A percentile compares a stretch with the other conserved stretches of the same genome.
phyloP scores from a whole-genome alignment of 2,797 vertebrate species.

The Microctenopoma lineatum region DNA sequence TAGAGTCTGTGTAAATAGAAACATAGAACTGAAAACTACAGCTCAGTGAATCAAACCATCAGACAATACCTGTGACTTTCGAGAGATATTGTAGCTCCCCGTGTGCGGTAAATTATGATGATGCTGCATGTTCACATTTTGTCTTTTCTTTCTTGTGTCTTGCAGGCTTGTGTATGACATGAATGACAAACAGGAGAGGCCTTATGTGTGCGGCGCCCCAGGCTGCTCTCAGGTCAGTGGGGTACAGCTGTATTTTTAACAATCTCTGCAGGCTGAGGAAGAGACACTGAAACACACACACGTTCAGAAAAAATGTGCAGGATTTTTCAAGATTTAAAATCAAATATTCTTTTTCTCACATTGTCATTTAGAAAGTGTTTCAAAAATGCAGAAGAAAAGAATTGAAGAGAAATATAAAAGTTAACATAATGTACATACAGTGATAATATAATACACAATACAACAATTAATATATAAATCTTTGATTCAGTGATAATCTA shows the following conservation, averaged over 20 bases:
- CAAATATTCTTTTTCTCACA: not conserved
- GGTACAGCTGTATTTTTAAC: not conserved
- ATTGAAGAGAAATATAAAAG: too few relatives aligned
- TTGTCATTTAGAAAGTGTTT: not conserved
- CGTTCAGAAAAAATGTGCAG: not conserved
- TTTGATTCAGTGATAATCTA: too few relatives aligned
- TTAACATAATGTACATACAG: too few relatives aligned
- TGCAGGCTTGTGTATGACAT: conserved; percentile 92
- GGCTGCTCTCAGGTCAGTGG: conserved; percentile 96
- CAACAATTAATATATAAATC: too few relatives aligned
- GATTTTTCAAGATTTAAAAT: not conserved
- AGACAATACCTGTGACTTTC: not conserved
- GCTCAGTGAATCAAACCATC: conserved; percentile 27
- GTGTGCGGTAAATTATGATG: not conserved
- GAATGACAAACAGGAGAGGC: conserved; percentile 98
- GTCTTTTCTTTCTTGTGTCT: conserved; percentile 47
- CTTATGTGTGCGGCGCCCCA: conserved; percentile 93
- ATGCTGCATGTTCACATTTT: conserved; percentile 34
- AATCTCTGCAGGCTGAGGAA: not conserved
- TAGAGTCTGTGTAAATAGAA: conserved; percentile 24
- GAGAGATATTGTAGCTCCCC: not conserved
- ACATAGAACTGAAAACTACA: conserved; percentile 17
- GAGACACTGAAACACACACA: not conserved
- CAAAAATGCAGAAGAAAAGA: too few relatives aligned
- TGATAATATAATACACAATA: too few relatives aligned